Evolutionary conservation across 2,888 invertebrate species (phyloP), one percentile per base, ranked within the genome.

Genomic region (Helicoverpa assulta): DNA sequence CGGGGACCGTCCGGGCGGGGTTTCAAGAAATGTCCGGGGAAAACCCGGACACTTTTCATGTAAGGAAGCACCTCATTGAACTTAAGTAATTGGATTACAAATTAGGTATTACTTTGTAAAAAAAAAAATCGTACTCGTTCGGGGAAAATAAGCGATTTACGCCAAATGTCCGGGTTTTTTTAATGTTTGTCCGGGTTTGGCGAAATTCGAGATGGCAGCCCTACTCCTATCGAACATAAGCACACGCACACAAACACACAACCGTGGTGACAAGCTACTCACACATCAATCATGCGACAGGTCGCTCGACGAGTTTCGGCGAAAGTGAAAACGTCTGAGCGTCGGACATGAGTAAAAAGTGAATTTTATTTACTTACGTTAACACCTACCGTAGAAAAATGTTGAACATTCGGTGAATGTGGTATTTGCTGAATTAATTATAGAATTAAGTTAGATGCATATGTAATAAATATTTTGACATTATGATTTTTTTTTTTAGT

Each of bases 301-400:
- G 73, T 66, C 29, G 59, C 52, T 53, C 62, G 76, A 86, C 87
- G 59, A 77, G 86, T 88, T 87, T 83, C 60, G 86, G 85, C 83
- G 87, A 88, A 87, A 89, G 89, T 87, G 86, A 88, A 86, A 84
- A 82, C 80, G 70, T 3, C 70, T 57, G 60, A 43, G 61, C 65
- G 68, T 62, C 69, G 43, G 67, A 58, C 67, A 59, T 33, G 47
- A 72, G 37, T 82, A 80, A 85, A 84, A 87, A 85, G 85, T 76
- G 83, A 84, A 81, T 80, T 83, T 85, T 82, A 79, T 83, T 80
- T 78, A 78, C 70, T 69, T 76, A 66, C 68, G 73, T 69, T 78
- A 80, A 67, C 53, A 55, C 26, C 60, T 57, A 55, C 37, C 51
- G 70, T 80, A 58, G 43, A 66, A 53, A 63, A 60, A 63, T 76